Evolutionary conservation across 2,888 invertebrate species (phyloP).

Genomic region (Eutolmus rufibarbis): DNA sequence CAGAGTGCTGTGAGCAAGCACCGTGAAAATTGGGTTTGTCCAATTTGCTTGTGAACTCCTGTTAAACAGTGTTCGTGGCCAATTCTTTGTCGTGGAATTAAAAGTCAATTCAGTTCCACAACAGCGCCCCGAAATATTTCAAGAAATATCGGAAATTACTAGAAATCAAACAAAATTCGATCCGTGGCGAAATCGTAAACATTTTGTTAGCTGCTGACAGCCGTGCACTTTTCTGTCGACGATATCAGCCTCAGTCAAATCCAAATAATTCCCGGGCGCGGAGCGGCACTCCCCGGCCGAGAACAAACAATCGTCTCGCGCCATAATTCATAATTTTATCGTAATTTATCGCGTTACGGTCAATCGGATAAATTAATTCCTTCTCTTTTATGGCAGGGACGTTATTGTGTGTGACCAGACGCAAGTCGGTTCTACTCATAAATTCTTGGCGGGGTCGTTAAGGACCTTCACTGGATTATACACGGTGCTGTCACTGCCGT

Average conservation of each 20-base stretch:
- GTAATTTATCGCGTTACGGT: slow-evolving; percentile 46
- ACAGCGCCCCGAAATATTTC: not conserved
- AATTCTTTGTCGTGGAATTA: not conserved
- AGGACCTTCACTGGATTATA: slow-evolving; percentile 15
- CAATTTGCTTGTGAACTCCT: not conserved
- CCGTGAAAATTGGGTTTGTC: not conserved
- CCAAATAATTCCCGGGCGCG: not conserved
- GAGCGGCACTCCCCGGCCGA: slow-evolving; percentile 9
- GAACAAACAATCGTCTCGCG: slow-evolving; percentile 23
- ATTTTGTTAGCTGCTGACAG: not conserved
- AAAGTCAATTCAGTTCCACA: not conserved
- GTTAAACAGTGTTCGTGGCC: not conserved
- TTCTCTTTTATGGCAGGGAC: slow-evolving; percentile 6
- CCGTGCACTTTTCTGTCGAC: not conserved
- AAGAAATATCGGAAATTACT: not conserved
- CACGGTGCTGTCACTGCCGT: not conserved
- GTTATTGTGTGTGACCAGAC: slow-evolving; percentile 23
- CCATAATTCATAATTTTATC: slow-evolving; percentile 42
- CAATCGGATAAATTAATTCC: slow-evolving; percentile 46
- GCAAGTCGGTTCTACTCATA: not conserved
- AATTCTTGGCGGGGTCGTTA: not conserved
- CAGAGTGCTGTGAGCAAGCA: not conserved
- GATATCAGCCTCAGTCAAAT: not conserved
- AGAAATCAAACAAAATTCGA: not conserved
- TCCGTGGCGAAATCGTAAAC: not conserved